phyloP scores from a whole-genome alignment of 2,888 invertebrate genomes.

The Bombylius discolor region DNA sequence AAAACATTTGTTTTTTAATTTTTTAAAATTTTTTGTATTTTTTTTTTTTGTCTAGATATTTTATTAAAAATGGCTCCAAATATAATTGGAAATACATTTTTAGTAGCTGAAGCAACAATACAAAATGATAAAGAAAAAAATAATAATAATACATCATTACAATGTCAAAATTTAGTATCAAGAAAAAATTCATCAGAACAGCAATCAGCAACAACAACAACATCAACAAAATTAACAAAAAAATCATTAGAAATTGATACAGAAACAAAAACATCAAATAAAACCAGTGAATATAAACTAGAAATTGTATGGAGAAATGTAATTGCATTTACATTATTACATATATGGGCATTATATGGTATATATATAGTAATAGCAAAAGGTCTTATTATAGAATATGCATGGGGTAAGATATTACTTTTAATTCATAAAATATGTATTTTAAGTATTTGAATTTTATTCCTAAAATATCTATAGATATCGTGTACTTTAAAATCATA shows the following conservation, averaged over 20 bases:
- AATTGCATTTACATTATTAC: constrained; percentile 56
- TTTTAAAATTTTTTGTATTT: too few species aligned
- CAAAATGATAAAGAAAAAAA: constrained; percentile 23
- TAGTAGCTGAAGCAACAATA: constrained; percentile 39
- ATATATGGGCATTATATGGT: constrained; percentile 49
- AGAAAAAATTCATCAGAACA: background rate
- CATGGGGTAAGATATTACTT: constrained; percentile 38
- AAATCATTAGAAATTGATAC: constrained; percentile 3
- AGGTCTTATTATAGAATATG: constrained; percentile 23
- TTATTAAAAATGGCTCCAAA: constrained; percentile 45
- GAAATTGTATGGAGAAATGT: constrained; percentile 72
- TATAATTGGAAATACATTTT: constrained; percentile 45
- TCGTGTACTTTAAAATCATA: too few species aligned
- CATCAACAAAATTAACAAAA: constrained; percentile 3
- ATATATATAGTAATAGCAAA: constrained; percentile 38
- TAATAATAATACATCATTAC: constrained; percentile 11
- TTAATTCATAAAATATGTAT: too few species aligned
- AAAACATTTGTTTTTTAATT: too few species aligned
- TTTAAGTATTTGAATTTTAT: too few species aligned
- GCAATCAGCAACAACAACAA: background rate
- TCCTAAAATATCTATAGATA: too few species aligned
- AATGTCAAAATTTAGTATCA: background rate
- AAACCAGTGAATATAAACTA: constrained; percentile 36
- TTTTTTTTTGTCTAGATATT: too few species aligned
- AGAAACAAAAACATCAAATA: constrained; percentile 2